phyloP scores from a whole-genome alignment of 2,797 vertebrate genomes.

The Sebastiscus tertius region DNA sequence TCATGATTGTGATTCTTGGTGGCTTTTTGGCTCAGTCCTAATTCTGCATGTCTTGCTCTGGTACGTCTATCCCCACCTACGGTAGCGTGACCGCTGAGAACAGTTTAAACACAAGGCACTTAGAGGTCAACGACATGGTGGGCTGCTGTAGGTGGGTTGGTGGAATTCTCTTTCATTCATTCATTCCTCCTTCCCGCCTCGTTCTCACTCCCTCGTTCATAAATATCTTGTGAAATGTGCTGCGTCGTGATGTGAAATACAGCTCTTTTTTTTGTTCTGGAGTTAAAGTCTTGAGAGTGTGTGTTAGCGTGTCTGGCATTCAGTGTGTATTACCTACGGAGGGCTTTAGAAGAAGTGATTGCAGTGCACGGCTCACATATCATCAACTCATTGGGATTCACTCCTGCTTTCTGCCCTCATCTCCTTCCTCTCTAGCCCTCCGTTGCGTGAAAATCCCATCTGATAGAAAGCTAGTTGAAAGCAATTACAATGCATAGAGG shows the following conservation, averaged over 20 bases:
- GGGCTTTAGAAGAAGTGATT: constrained; percentile 9
- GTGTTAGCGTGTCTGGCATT: not conserved
- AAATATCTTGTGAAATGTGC: constrained; percentile 18
- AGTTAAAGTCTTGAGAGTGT: not conserved
- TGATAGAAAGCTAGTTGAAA: constrained; percentile 47
- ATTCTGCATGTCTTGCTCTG: not conserved
- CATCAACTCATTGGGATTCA: constrained; percentile 60
- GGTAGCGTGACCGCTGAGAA: not conserved
- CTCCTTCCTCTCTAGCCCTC: constrained; percentile 25
- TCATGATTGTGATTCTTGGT: constrained; percentile 32
- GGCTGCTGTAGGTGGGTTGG: constrained; percentile 1
- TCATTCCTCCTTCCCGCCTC: constrained; percentile 2
- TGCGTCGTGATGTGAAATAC: constrained; percentile 5
- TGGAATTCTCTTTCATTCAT: constrained; percentile 42
- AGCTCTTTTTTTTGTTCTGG: not conserved
- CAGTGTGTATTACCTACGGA: not conserved
- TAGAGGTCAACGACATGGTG: constrained; percentile 22
- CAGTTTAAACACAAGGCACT: not conserved
- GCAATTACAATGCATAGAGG: constrained; percentile 45
- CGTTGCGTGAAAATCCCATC: constrained; percentile 59
- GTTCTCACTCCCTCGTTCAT: constrained; percentile 38
- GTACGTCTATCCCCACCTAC: not conserved
- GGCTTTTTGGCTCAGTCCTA: not conserved
- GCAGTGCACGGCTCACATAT: constrained; percentile 29
- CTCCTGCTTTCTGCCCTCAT: constrained; percentile 29